Conservation (phyloP, 2,797 vertebrate genomes). For the Phrynocephalus vlangalii region DNA sequence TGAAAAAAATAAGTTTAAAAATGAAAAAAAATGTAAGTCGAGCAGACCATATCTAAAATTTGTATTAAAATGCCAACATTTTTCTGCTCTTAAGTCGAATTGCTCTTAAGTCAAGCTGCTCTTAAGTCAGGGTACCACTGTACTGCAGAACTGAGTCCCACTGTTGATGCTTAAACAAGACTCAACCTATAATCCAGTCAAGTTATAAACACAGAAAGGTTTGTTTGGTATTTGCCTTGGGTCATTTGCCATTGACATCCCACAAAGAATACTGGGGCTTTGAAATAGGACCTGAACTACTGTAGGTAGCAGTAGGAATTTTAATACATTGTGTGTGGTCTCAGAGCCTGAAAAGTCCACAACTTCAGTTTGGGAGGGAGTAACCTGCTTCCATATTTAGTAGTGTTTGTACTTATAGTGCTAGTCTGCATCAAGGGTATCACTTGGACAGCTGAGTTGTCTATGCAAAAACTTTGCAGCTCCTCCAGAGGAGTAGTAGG, state of each 20-base stretch:
- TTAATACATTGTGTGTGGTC: neutral
- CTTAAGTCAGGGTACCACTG: no score
- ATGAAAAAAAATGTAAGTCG: no score
- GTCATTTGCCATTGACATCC: neutral
- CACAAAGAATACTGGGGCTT: neutral
- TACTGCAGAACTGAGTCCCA: neutral
- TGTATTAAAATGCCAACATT: no score
- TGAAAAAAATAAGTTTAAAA: no score
- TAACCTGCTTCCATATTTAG: no score
- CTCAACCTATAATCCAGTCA: neutral
- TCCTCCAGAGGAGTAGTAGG: neutral
- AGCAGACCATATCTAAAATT: no score
- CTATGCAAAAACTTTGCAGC: neutral
- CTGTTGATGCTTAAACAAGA: neutral
- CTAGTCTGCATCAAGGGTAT: neutral
- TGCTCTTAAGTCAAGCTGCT: no score
- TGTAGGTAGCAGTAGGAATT: neutral
- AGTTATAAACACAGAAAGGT: neutral
- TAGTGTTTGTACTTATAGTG: neutral
- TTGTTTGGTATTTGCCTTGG: no score
- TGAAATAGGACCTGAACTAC: neutral
- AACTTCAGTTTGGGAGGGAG: neutral
- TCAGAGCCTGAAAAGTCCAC: no score
- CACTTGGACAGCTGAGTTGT: no score
- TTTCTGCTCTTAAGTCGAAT: no score